These are phyloP conservation scores for Danaus melanippus DNA, from an alignment of 1,140 invertebrate species.

Conservation along the genomic window DNA sequence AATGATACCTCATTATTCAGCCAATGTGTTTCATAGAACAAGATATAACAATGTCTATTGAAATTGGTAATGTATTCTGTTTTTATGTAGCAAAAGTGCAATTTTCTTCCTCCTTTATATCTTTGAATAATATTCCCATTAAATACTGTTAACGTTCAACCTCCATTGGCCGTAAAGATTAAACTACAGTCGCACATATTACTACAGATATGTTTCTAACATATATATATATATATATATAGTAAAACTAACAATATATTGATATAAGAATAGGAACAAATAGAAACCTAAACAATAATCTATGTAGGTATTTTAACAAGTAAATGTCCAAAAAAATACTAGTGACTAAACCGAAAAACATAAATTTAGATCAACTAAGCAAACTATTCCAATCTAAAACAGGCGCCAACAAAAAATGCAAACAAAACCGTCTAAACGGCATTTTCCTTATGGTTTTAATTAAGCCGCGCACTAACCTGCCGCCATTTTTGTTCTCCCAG, in stretches of 20 bases:
- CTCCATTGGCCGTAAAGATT: constrained; percentile 50
- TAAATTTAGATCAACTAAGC: constrained; percentile 8
- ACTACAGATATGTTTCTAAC: no score
- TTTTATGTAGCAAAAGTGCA: background rate
- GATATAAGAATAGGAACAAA: no score
- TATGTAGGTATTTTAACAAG: background rate
- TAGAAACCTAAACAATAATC: no score
- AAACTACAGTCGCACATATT: constrained; percentile 27
- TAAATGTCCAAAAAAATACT: constrained; percentile 8
- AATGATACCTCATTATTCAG: no score
- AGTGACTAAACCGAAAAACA: no score
- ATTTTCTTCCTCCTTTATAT: constrained; percentile 23
- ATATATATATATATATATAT: no score
- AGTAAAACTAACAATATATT: no score
- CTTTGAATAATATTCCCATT: constrained; percentile 47
- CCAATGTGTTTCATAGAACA: no score
- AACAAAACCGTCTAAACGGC: constrained; percentile 39
- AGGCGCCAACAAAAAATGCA: constrained; percentile 5
- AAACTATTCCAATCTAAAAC: constrained; percentile 15
- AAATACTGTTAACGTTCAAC: constrained; percentile 34
- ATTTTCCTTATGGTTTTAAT: constrained; percentile 71
- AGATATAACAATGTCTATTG: no score
- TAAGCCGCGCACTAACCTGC: constrained; percentile 59
- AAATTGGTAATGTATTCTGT: no score
- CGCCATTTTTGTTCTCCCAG: constrained; percentile 64